phyloP scores from a whole-genome alignment of 2,113 vertebrate species.

The Takifugu bimaculatus region DNA sequence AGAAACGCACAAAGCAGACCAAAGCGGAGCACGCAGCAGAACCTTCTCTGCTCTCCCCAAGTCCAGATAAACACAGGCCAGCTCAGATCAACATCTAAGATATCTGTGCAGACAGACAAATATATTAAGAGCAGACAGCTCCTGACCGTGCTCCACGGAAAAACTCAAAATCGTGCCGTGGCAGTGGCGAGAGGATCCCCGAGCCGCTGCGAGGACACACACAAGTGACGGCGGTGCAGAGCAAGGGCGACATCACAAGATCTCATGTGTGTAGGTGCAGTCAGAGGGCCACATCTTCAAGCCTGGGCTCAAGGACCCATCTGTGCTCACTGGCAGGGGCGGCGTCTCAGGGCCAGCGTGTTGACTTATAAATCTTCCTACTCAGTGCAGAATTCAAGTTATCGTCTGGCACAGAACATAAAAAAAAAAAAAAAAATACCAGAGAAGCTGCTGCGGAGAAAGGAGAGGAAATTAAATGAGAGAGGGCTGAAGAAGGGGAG shows the following conservation, averaged over 20 bases:
- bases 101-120: constrained; percentile 52
- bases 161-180: constrained; percentile 39
- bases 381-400: constrained; percentile 60
- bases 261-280: constrained; percentile 10
- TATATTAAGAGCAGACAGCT: constrained; percentile 53
- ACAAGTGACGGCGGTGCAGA: constrained; percentile 28
- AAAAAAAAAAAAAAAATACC: constrained; percentile 74
- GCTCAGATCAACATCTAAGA: constrained; percentile 57
- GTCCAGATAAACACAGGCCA: constrained; percentile 48
- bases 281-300: constrained; percentile 40
- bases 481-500: constrained; percentile 35
- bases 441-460: constrained; percentile 43
- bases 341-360: constrained; percentile 53
- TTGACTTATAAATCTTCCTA: constrained; percentile 71
- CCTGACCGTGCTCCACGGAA: constrained; percentile 55
- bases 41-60: constrained; percentile 51
- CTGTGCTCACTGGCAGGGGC: constrained; percentile 49
- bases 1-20: constrained; percentile 35
- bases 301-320: constrained; percentile 39
- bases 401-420: constrained; percentile 63
- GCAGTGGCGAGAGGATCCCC: constrained; percentile 33
- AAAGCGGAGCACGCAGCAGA: constrained; percentile 37
- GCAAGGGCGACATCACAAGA: constrained; percentile 5
- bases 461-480: constrained; percentile 50
- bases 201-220: constrained; percentile 15